A percentile compares a stretch with the other conserved stretches of the same genome.
Conservation (phyloP, 2,888 invertebrate species). For the Drosophila falleni region DNA sequence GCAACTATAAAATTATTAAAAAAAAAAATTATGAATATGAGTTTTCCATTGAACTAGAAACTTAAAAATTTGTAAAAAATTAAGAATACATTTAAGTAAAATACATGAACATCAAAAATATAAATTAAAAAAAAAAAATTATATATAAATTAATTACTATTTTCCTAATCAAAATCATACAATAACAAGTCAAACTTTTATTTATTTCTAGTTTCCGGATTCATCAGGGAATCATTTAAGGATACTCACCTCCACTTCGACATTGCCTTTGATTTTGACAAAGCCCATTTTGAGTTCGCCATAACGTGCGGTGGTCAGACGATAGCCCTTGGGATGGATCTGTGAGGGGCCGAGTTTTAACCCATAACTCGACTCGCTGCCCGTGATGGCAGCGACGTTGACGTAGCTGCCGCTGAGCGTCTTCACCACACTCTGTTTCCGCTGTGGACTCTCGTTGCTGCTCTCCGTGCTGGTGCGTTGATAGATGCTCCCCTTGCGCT, state of each 20-base stretch:
- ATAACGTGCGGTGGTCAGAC: slow-evolving; percentile 89
- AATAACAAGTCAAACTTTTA: neutral
- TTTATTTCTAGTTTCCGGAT: neutral
- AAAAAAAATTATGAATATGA: no score
- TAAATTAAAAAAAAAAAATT: neutral
- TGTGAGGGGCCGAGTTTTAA: slow-evolving; percentile 92
- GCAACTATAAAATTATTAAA: no score
- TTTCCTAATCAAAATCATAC: neutral
- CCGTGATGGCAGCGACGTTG: slow-evolving; percentile 66
- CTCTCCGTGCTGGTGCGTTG: slow-evolving; percentile 24
- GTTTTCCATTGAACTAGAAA: no score
- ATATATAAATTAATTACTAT: neutral
- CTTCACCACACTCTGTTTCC: slow-evolving; percentile 77
- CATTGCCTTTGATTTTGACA: slow-evolving; percentile 95
- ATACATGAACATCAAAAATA: neutral
- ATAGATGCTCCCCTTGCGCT: slow-evolving; percentile 66
- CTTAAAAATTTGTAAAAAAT: no score
- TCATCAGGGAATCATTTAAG: neutral
- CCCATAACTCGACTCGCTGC: slow-evolving; percentile 87
- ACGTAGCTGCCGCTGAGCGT: slow-evolving; percentile 71
- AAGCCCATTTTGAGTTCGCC: slow-evolving; percentile 95
- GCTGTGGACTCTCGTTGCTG: slow-evolving; percentile 53
- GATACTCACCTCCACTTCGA: slow-evolving; percentile 91
- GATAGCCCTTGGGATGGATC: slow-evolving; percentile 91
- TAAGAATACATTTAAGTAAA: no score